Evolutionary conservation across 2,113 vertebrate genomes (phyloP).

Genomic region (Morone saxatilis): DNA sequence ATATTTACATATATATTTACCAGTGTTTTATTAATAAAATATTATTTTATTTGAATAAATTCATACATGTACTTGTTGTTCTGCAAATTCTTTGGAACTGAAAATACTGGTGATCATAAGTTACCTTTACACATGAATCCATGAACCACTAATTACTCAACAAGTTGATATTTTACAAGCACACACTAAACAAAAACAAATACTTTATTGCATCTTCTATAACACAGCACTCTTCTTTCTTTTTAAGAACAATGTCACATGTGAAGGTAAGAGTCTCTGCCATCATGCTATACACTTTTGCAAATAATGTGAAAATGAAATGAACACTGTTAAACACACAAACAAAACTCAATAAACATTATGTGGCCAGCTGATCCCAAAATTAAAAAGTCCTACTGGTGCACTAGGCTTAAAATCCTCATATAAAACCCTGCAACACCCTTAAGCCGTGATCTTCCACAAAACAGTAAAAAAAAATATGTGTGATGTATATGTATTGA

Average conservation of each 20-base stretch:
- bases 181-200: conserved; percentile 38
- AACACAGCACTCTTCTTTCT: conserved; percentile 10
- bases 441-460: neutral
- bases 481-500: neutral
- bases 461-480: neutral
- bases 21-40: conserved; percentile 72
- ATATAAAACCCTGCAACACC: neutral
- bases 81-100: neutral
- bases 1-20: conserved; percentile 64
- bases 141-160: neutral
- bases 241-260: neutral
- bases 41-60: conserved; percentile 84
- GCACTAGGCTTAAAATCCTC: neutral
- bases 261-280: no score
- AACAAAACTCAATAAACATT: neutral
- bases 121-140: neutral
- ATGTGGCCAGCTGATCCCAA: neutral
- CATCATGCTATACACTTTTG: neutral
- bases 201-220: conserved; percentile 33
- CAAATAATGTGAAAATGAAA: neutral
- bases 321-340: neutral
- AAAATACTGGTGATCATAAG: neutral
- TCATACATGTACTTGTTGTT: conserved; percentile 10
- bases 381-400: neutral
- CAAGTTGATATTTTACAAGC: neutral